phyloP scores from a whole-genome alignment of 2,888 invertebrate species.

The Dusona sp. region DNA sequence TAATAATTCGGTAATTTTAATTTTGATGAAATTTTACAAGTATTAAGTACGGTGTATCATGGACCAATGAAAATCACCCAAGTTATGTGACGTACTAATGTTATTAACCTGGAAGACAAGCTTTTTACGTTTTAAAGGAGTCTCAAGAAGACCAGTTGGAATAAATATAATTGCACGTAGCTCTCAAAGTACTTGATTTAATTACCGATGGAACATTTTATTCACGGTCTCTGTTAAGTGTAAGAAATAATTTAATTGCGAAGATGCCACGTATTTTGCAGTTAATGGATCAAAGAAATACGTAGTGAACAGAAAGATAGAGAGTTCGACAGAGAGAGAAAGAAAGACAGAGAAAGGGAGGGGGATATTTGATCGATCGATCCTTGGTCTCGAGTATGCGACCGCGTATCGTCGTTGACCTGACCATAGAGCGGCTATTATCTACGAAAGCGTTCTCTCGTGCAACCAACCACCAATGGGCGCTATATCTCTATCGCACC shows the following conservation, averaged over 20 bases:
- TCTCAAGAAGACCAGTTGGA: too few species aligned
- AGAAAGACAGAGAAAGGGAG: background rate
- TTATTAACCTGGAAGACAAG: too few species aligned
- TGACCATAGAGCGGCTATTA: constrained; percentile 66
- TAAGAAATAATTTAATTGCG: background rate
- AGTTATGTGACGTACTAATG: too few species aligned
- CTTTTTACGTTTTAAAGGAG: too few species aligned
- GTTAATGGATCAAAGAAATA: background rate
- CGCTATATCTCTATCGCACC: constrained; percentile 35
- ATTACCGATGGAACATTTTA: background rate
- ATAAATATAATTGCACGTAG: too few species aligned
- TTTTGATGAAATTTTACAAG: too few species aligned
- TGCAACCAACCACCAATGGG: constrained; percentile 37
- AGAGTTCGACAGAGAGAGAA: background rate
- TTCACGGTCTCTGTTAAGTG: background rate
- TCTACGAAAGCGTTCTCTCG: constrained; percentile 60
- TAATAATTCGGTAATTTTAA: too few species aligned
- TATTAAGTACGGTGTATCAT: too few species aligned
- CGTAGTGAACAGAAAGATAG: background rate
- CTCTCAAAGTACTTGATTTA: too few species aligned
- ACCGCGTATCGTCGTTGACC: constrained; percentile 69
- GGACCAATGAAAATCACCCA: too few species aligned
- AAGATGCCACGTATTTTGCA: background rate
- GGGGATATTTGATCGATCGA: constrained; percentile 50
- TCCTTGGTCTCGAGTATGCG: constrained; percentile 49